These are phyloP conservation scores for Diplogasteroides magnus DNA, from an alignment of 1,140 invertebrate genomes.

Conservation along the genomic window DNA sequence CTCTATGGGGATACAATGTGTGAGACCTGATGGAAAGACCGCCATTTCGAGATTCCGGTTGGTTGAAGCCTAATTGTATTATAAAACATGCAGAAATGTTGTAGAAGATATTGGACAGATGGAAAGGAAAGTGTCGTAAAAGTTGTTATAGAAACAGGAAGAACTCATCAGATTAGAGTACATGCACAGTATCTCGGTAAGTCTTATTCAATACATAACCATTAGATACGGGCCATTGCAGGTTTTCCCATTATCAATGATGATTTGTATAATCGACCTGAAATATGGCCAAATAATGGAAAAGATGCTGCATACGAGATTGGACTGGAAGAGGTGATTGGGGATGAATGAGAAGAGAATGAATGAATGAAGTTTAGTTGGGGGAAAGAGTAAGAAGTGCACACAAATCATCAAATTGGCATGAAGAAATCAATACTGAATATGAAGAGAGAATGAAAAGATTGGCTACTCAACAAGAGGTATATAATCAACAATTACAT, in stretches of 20 bases:
- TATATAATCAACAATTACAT: constrained; percentile 7
- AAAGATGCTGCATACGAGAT: not conserved
- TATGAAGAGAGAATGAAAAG: constrained; percentile 34
- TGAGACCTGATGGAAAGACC: constrained; percentile 70
- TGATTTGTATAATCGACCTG: constrained; percentile 76
- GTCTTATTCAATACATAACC: too few species aligned
- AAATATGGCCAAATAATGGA: constrained; percentile 24
- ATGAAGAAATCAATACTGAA: constrained; percentile 33
- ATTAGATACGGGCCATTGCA: constrained; percentile 55
- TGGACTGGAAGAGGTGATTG: not conserved
- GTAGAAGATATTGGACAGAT: constrained; percentile 65
- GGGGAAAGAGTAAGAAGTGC: constrained; percentile 10
- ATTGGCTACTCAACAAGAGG: constrained; percentile 25
- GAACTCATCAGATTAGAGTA: constrained; percentile 98
- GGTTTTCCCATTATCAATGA: constrained; percentile 94
- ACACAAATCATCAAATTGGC: constrained; percentile 32
- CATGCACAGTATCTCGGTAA: constrained; percentile 91
- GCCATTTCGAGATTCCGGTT: constrained; percentile 77
- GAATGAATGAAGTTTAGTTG: constrained; percentile 20
- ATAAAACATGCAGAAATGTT: constrained; percentile 5
- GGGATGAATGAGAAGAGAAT: constrained; percentile 1
- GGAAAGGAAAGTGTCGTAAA: constrained; percentile 80
- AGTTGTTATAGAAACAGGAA: constrained; percentile 81
- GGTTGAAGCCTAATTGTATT: not conserved
- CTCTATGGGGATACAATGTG: constrained; percentile 89